These are phyloP conservation scores for Pandion haliaetus DNA, from an alignment of 2,113 vertebrate genomes.

Conservation along the genomic window DNA sequence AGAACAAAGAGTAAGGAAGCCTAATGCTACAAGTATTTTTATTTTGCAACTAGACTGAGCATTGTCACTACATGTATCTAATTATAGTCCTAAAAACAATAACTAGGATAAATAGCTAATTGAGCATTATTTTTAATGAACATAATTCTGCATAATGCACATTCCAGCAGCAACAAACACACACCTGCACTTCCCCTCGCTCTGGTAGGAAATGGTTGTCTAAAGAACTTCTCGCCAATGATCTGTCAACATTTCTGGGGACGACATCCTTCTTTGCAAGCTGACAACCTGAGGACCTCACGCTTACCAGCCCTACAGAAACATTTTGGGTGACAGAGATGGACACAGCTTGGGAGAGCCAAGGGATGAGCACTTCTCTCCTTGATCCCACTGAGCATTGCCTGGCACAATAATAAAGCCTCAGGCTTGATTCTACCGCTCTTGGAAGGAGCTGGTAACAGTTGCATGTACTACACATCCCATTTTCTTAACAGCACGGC, in stretches of 20 bases:
- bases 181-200: background rate
- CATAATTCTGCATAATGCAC: background rate
- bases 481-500: background rate
- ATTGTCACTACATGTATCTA: background rate
- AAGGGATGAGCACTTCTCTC: background rate
- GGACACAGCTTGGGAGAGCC: background rate
- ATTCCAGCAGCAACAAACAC: background rate
- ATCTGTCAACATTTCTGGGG: background rate
- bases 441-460: background rate
- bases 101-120: conserved; percentile 4
- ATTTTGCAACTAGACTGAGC: background rate
- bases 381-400: background rate
- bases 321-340: background rate
- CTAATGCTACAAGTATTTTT: background rate
- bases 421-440: background rate
- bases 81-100: conserved; percentile 13
- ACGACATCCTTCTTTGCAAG: background rate
- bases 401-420: background rate
- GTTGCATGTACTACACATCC: background rate
- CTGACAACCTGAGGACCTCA: background rate
- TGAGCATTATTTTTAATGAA: conserved; percentile 1
- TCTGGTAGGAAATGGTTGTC: background rate
- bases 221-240: background rate
- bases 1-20: background rate
- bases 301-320: background rate